Base-by-base conservation (phyloP, 1,140 invertebrate genomes). In the Trialeurodes vaporariorum region DNA sequence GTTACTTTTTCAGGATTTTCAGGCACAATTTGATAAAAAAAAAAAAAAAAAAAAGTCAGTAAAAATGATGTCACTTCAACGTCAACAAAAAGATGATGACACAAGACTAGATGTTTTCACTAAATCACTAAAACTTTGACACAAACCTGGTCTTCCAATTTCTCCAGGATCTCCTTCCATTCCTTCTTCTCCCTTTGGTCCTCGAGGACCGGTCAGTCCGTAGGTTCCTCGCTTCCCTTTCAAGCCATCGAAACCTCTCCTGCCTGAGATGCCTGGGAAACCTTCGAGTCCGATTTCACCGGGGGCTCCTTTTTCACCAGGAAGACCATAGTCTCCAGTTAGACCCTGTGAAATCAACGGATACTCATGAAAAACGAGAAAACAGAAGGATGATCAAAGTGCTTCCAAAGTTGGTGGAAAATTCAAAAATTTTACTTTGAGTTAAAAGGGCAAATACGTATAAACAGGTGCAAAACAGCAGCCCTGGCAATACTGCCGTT, bases 271-370 rank as follows among this genome's bases (percentile, higher is more conserved):
- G 25, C 69, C 69, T 5, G 13, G 1, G 2, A 26, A 26, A 2
- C 67, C 67, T 1, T 58, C 23, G 26, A 40, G 0, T n/a, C 67
- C 67, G 49, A 61, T 21, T 26, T 90, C 88, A 2, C 89, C 89
- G 70, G 82, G 79, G n/a, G 87, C 85, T 1, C 89, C 88, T 77
- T 90, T 90, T 1, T 80, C 78, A 5, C 89, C 89, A 73, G 83
- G 76, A 71, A 80, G 78, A 13, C 88, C 87, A 5, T 83, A 81
- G n/a, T 81, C 75, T n/a, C 89, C 89, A 40, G 84, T 83, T 73
- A 90, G 88, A 27, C 89, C 89, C 60, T 61, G 34, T 49, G 17
- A n/a, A n/a, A n/a, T n/a, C n/a, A n/a, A n/a, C n/a, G n/a, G n/a
- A n/a, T n/a, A n/a, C n/a, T n/a, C n/a, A n/a, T n/a, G n/a, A n/a